Base-by-base conservation (phyloP, 1,140 invertebrate species). In the Drosophila tani region DNA sequence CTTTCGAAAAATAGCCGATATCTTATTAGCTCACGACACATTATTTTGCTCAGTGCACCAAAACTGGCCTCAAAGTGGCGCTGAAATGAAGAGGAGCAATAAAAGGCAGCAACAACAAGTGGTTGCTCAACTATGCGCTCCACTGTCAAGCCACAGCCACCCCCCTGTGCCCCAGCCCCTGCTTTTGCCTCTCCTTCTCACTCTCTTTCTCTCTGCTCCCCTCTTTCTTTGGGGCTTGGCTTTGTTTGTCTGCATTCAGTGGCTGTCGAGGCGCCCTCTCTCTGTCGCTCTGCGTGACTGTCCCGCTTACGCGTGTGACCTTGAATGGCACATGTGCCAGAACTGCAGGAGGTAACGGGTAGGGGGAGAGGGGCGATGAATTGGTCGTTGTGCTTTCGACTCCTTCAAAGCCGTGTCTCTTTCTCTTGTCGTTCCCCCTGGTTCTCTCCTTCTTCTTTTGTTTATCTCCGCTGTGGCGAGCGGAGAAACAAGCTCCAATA, bases 111-210 rank as follows among this genome's bases (percentile, higher is more conserved):
- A 68, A 86, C 83, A 87, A 83, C 84, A 87, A 87, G 84, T 87
- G 84, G 84, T 87, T 87, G 84, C 80, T 77, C 77, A 87, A 87
- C 83, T 88, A 77, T 66, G 80, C 63, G 68, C 65, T 79, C 75
- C 75, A 75, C 79, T 74, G 71, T 75, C 64, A 63, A 74, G 35
- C 66, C 71, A 35, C 53, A 74, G 35, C 66, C 71, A 35, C 53
- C 9, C 46, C 17, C 38, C 19, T 19, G 46, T 45, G 6, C 27
- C 15, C 27, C 58, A 24, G 5, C 17, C 17, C 14, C 47, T 19
- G 17, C 11, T n/a, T 53, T 35, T 29, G 49, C 21, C 46, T 45
- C 15, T 14, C 24, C 15, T 15, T n/a, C 24, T 62, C 17, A 8
- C 9, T 27, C 19, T 46, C 17, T 49, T 12, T 32, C 27, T 29